Conservation (phyloP, 2,888 invertebrate genomes). For the Watsonalla cultraria region DNA sequence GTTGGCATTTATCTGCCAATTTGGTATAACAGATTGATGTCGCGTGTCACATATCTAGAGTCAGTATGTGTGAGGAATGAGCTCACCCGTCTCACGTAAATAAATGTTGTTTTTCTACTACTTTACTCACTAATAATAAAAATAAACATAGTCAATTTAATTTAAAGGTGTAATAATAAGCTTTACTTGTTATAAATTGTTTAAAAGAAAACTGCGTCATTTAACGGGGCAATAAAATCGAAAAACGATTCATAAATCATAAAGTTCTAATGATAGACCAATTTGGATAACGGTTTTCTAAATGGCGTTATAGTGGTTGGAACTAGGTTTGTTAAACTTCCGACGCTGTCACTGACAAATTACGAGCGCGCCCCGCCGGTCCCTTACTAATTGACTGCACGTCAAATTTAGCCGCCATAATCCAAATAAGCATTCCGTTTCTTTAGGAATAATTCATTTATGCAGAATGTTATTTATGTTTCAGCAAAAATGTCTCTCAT, state of each 20-base stretch:
- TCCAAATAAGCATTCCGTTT: slow-evolving; percentile 59
- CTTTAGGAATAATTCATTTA: slow-evolving; percentile 4
- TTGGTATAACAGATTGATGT: too few species aligned
- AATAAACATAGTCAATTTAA: too few species aligned
- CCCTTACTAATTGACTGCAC: slow-evolving; percentile 70
- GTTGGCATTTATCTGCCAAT: too few species aligned
- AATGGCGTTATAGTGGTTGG: slow-evolving; percentile 38
- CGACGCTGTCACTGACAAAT: slow-evolving; percentile 74
- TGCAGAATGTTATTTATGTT: background rate
- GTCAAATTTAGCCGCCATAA: slow-evolving; percentile 67
- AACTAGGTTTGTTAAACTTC: slow-evolving; percentile 63
- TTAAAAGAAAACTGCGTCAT: slow-evolving; percentile 19
- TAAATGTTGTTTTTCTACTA: too few species aligned
- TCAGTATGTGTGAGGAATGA: too few species aligned
- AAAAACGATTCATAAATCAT: slow-evolving; percentile 25
- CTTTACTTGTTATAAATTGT: too few species aligned
- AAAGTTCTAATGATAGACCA: slow-evolving; percentile 22
- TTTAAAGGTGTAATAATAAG: too few species aligned
- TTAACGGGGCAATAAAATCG: slow-evolving; percentile 21
- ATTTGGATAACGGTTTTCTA: slow-evolving; percentile 31
- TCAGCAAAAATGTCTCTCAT: background rate
- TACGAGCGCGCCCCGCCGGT: slow-evolving; percentile 50
- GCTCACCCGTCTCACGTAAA: background rate
- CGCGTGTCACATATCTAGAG: too few species aligned
- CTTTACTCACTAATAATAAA: too few species aligned